Evolutionary conservation across 2,797 vertebrate genomes (phyloP).

Genomic region (Anabas testudineus): DNA sequence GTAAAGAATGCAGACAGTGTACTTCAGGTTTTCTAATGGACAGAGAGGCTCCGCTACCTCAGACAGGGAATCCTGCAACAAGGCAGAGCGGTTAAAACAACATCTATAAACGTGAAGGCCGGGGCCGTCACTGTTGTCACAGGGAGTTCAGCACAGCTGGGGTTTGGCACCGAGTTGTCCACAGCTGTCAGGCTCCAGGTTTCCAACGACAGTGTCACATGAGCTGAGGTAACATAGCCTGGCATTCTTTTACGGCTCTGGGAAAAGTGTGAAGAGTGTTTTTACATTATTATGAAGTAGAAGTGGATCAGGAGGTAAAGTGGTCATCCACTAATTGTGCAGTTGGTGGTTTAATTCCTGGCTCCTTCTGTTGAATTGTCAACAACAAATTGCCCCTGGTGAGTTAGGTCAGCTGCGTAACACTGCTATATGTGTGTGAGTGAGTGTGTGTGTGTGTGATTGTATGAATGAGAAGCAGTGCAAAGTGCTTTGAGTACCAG

Average conservation of each 20-base stretch:
- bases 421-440: too few relatives aligned
- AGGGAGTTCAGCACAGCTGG: conserved; percentile 72
- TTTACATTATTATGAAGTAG: not conserved
- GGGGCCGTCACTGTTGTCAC: conserved; percentile 60
- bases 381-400: too few relatives aligned
- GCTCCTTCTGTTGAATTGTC: not conserved
- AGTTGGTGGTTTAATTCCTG: too few relatives aligned
- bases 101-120: conserved; percentile 52
- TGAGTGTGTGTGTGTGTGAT: too few relatives aligned
- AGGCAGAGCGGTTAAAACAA: conserved; percentile 73
- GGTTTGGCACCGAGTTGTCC: conserved; percentile 83
- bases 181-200: conserved; percentile 80
- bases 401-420: too few relatives aligned
- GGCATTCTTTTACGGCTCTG: conserved; percentile 67
- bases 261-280: conserved; percentile 56
- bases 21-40: conserved; percentile 32
- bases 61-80: conserved; percentile 56
- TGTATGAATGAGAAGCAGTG: too few relatives aligned
- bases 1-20: conserved; percentile 60
- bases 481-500: too few relatives aligned
- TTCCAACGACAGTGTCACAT: conserved; percentile 69
- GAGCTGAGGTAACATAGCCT: conserved; percentile 79
- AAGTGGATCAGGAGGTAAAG: too few relatives aligned
- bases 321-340: too few relatives aligned
- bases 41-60: conserved; percentile 48